phyloP scores from a whole-genome alignment of 2,888 invertebrate genomes.

The Mechanitis messenoides region DNA sequence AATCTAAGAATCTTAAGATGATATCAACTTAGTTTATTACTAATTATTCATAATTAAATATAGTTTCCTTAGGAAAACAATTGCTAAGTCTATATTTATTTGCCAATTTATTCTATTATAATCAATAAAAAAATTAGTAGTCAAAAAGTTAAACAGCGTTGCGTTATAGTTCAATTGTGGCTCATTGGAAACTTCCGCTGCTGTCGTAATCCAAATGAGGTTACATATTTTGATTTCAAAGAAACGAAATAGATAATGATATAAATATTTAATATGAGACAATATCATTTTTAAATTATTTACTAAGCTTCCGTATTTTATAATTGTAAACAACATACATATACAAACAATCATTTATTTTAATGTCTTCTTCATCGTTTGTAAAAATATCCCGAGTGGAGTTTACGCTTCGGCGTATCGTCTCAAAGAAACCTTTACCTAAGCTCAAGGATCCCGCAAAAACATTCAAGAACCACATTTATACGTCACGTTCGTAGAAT shows the following conservation, averaged over 20 bases:
- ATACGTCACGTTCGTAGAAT: constrained; percentile 47
- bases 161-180: constrained; percentile 13
- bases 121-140: no score
- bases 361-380: background rate
- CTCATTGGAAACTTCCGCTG: constrained; percentile 22
- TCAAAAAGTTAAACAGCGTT: constrained; percentile 6
- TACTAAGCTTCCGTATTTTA: no score
- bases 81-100: no score
- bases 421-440: constrained; percentile 7
- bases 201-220: constrained; percentile 11
- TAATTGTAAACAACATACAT: no score
- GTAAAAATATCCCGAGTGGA: no score
- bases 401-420: constrained; percentile 5
- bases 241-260: background rate
- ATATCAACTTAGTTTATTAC: no score
- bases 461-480: constrained; percentile 39
- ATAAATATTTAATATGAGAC: no score
- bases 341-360: background rate
- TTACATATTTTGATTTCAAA: constrained; percentile 10
- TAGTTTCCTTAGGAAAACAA: no score
- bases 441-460: constrained; percentile 33
- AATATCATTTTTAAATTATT: no score
- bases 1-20: no score
- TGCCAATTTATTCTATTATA: no score
- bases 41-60: no score